phyloP scores from a whole-genome alignment of 92 coral and sea anemone genomes.

The Palythoa grandiflora region DNA sequence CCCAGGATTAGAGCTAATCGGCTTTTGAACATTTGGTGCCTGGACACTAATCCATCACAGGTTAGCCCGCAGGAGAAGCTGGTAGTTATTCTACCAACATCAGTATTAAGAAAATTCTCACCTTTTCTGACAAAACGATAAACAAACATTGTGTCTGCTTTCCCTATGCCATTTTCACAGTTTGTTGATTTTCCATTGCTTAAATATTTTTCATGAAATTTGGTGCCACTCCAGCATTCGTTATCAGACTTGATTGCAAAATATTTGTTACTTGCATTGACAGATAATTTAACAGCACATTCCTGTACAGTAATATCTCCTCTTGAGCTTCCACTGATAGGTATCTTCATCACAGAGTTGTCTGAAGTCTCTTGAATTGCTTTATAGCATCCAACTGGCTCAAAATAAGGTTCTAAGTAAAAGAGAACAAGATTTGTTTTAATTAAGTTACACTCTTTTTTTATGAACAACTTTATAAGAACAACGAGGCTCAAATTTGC shows the following conservation, averaged over 20 bases:
- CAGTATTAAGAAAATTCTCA: not conserved
- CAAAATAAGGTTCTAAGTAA: not conserved
- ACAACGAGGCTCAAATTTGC: no score
- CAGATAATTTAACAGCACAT: not conserved
- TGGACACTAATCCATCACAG: no score
- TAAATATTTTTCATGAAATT: not conserved
- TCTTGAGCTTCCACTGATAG: not conserved
- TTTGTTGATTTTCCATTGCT: not conserved
- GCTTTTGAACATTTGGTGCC: no score
- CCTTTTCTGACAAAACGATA: conserved; percentile 18
- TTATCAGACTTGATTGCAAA: conserved; percentile 18
- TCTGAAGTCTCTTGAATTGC: not conserved
- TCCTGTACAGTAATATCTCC: not conserved
- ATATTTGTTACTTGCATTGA: not conserved
- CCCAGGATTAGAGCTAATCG: no score
- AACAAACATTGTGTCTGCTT: not conserved
- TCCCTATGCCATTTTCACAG: not conserved
- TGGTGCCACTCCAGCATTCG: conserved; percentile 27
- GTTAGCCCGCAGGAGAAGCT: no score
- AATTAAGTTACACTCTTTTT: no score
- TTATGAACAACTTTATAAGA: no score
- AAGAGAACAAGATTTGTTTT: not conserved
- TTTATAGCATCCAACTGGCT: conserved; percentile 20
- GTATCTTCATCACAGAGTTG: not conserved
- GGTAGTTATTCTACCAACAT: no score